phyloP scores from a whole-genome alignment of 2,113 vertebrate genomes.

The Progne subis region DNA sequence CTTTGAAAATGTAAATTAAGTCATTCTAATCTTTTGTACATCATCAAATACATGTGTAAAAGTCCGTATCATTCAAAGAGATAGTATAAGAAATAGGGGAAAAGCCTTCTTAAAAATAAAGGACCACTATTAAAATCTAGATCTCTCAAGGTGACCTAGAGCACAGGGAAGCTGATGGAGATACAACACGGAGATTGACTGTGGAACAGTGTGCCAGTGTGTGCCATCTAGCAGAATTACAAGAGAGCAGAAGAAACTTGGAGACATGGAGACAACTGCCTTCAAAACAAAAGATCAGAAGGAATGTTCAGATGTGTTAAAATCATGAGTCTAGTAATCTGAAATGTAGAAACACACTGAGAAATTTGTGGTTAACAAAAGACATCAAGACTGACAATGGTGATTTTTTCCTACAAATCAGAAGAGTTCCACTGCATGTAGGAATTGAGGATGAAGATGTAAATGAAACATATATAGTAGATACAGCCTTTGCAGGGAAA shows the following conservation, averaged over 20 bases:
- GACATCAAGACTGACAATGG: background rate
- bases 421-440: background rate
- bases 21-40: background rate
- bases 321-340: background rate
- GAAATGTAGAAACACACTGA: background rate
- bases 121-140: background rate
- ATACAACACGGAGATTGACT: fast-evolving
- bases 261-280: background rate
- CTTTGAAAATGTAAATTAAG: too few species aligned
- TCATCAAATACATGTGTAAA: background rate
- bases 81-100: background rate
- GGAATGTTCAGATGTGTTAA: background rate
- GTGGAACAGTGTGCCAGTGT: background rate
- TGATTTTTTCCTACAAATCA: background rate
- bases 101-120: background rate
- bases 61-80: background rate
- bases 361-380: background rate
- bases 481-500: background rate
- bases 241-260: background rate
- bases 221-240: background rate
- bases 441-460: background rate
- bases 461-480: fast-evolving
- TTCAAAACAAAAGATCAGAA: background rate
- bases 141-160: background rate
- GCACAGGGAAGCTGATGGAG: background rate